A percentile compares a stretch with the other conserved stretches of the same genome.
These are phyloP conservation scores for Prionchulus punctatus DNA, from an alignment of 2,888 invertebrate genomes.

Conservation along the genomic window DNA sequence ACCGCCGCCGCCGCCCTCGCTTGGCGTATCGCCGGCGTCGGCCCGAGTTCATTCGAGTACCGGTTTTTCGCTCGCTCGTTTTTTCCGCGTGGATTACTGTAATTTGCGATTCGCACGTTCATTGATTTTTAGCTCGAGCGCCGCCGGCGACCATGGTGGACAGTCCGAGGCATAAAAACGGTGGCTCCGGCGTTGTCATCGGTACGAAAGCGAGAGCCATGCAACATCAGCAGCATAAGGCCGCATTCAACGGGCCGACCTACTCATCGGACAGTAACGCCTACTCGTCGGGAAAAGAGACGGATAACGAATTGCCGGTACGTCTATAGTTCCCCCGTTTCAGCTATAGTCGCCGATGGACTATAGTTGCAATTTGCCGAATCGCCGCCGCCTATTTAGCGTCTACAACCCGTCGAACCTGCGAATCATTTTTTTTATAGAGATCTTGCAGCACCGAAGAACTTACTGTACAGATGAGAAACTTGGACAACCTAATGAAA, in stretches of 20 bases:
- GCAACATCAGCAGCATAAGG: not conserved
- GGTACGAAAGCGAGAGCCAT: not conserved
- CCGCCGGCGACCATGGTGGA: not conserved
- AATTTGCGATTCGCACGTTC: too few relatives aligned
- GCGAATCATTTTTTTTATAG: conserved; percentile 8
- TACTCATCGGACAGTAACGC: too few relatives aligned
- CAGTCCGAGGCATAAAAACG: not conserved
- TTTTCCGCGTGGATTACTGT: too few relatives aligned
- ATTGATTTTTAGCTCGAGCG: not conserved
- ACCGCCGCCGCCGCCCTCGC: conserved; percentile 10
- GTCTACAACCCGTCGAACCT: too few relatives aligned
- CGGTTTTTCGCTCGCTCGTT: too few relatives aligned
- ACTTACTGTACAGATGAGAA: conserved; percentile 19
- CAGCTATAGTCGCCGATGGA: not conserved
- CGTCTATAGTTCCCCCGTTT: too few relatives aligned
- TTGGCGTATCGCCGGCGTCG: conserved; percentile 1
- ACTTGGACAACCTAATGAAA: conserved; percentile 23
- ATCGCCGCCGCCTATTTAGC: too few relatives aligned
- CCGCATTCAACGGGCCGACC: too few relatives aligned
- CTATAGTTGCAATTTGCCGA: too few relatives aligned
- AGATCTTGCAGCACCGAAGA: conserved; percentile 17
- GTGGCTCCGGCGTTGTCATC: conserved; percentile 12
- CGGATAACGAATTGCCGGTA: not conserved
- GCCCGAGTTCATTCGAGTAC: conserved; percentile 1
- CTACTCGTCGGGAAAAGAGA: conserved; percentile 4